phyloP scores from a whole-genome alignment of 2,888 invertebrate genomes.

The Zygogramma bicolorata region DNA sequence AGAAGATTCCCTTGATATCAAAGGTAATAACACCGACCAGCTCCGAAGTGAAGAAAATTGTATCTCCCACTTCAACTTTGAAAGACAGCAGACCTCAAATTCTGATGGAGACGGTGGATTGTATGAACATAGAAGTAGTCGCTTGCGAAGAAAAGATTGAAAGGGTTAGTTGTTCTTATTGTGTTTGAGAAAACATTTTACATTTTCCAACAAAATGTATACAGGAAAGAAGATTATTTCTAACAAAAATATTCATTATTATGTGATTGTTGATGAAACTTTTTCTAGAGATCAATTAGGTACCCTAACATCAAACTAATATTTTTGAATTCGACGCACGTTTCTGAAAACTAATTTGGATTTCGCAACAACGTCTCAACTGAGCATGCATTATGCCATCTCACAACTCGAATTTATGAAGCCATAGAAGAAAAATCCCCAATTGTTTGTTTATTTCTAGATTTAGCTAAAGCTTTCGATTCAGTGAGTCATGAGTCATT shows the following conservation, averaged over 20 bases:
- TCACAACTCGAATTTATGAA: too few species aligned
- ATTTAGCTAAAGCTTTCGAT: too few species aligned
- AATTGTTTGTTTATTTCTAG: too few species aligned
- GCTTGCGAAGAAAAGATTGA: conserved; percentile 59
- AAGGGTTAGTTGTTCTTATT: conserved; percentile 46
- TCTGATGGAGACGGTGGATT: conserved; percentile 55
- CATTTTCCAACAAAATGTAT: not conserved
- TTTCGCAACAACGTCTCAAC: too few species aligned
- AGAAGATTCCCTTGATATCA: conserved; percentile 38
- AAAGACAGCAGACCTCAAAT: conserved; percentile 41
- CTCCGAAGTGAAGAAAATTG: conserved; percentile 27
- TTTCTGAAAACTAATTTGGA: too few species aligned
- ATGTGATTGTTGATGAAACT: too few species aligned
- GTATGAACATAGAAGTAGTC: conserved; percentile 65
- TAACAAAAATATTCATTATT: not conserved
- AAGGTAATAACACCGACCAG: conserved; percentile 18
- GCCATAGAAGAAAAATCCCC: too few species aligned
- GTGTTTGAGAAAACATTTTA: not conserved
- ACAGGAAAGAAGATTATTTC: not conserved
- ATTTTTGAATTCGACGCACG: too few species aligned
- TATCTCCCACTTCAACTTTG: conserved; percentile 26
- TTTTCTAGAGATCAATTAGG: too few species aligned
- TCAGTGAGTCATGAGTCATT: too few species aligned
- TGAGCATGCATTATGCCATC: too few species aligned
- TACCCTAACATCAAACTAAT: too few species aligned